Conservation (phyloP, 2,113 vertebrate species). For the Garra rufa region DNA sequence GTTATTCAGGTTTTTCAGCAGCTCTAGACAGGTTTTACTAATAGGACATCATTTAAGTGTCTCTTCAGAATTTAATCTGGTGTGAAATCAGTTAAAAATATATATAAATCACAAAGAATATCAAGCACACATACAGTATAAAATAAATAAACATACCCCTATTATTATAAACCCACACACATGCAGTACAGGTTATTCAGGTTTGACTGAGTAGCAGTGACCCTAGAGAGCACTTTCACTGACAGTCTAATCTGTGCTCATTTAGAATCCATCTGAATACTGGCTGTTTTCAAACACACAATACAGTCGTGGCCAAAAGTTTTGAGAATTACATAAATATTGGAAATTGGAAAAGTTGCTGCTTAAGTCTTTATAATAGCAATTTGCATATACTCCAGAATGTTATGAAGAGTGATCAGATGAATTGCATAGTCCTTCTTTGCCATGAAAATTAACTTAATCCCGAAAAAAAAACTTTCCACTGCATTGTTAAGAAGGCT, state of each 20-base stretch:
- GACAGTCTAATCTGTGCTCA: neutral
- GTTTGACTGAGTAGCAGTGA: neutral
- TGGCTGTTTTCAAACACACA: neutral
- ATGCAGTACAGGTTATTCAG: neutral
- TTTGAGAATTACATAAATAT: too few species aligned
- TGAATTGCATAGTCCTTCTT: too few species aligned
- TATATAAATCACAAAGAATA: neutral
- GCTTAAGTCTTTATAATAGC: too few species aligned
- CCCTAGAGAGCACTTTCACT: neutral
- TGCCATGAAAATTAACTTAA: too few species aligned
- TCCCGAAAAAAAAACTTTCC: too few species aligned
- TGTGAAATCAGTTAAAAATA: constrained; percentile 1
- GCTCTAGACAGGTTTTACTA: neutral
- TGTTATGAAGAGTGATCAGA: too few species aligned
- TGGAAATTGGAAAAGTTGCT: too few species aligned
- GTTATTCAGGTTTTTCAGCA: neutral
- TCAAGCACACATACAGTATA: neutral
- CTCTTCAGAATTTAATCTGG: neutral
- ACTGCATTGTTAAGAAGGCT: too few species aligned
- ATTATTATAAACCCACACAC: constrained; percentile 3
- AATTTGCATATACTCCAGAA: too few species aligned
- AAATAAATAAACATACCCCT: neutral
- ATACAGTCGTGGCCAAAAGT: too few species aligned
- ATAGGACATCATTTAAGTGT: neutral
- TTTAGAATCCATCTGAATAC: neutral